phyloP scores from a whole-genome alignment of 2,797 vertebrate genomes.

The Liparis tanakae region DNA sequence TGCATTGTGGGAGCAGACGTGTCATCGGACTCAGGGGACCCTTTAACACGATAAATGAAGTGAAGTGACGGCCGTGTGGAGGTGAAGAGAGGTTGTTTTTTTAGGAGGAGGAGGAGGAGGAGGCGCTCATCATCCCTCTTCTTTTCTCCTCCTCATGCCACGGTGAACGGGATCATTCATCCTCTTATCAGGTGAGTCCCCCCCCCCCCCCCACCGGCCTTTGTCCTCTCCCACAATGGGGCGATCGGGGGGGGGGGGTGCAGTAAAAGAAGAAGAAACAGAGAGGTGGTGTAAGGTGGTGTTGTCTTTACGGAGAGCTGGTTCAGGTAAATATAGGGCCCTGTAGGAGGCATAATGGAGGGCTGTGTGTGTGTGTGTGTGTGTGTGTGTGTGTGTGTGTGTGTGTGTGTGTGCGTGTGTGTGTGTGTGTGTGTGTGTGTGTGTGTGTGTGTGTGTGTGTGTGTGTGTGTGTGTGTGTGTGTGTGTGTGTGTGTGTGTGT shows the following conservation, averaged over 20 bases:
- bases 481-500: conserved; percentile 21
- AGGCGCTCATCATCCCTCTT: conserved; percentile 32
- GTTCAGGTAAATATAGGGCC: conserved; percentile 87
- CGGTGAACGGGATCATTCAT: conserved; percentile 74
- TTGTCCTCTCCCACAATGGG: conserved; percentile 77
- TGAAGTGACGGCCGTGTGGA: background rate
- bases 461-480: conserved; percentile 43
- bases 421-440: conserved; percentile 44
- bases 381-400: conserved; percentile 44
- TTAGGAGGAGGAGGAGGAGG: conserved; percentile 8
- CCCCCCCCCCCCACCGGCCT: conserved; percentile 61
- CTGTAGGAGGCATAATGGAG: conserved; percentile 65
- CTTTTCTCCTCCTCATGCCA: conserved; percentile 47
- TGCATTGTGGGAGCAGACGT: too few species aligned
- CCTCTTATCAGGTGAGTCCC: conserved; percentile 79
- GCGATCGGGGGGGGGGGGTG: conserved; percentile 58
- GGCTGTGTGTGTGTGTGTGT: conserved; percentile 60
- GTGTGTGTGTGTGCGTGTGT: too few species aligned
- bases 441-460: conserved; percentile 48
- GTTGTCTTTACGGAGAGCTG: conserved; percentile 83
- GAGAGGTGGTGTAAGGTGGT: conserved; percentile 65
- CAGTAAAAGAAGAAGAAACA: conserved; percentile 67
- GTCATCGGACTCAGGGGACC: background rate
- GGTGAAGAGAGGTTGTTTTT: background rate
- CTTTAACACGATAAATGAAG: background rate